Evolutionary conservation across 1,140 invertebrate species (phyloP), one percentile per base, ranked within the genome.

Genomic region (Habropoda laboriosa): DNA sequence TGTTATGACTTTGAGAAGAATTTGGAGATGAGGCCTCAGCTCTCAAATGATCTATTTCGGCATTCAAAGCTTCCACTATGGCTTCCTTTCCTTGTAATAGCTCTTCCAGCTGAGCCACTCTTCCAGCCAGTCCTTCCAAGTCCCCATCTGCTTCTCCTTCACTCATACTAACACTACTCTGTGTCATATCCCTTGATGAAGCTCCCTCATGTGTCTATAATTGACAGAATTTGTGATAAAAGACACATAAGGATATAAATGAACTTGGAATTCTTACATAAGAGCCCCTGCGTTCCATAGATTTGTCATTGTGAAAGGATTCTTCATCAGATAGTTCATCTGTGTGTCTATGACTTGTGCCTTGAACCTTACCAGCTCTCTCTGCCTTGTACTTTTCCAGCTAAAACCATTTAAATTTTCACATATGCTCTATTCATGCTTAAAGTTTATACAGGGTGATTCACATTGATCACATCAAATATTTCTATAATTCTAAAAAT

Each of bases 71-170:
- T 77, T 92, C 90, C 0, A 90, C 89, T 30, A 90, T 88, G 16
- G 89, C 91, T 82, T 91, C 91, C 64, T 93, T 93, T 21, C 89
- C 90, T 47, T 92, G 90, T 7, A 92, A 72, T 51, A 90, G 51
- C 64, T 92, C 90, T 79, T 92, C 86, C 18, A 93, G 80, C 70
- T 91, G 89, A 38, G 89, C 91, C 0, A 93, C 90, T 53, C 92
- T 88, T 45, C 90, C 91, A 10, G 91, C 90, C 66, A 92, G 88
- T 21, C 89, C 90, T 71, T 93, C 92, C 18, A 93, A 83, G 71
- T 93, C 92, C n/a, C 83, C 89, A 74, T 93, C 92, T 8, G 88
- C 91, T 74, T 93, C 92, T 58, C 91, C 92, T 81, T 93, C 92
- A 35, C 92, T 93, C 85, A 92, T 89, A n/a, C 90, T 92, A 18